Percentiles rank a stretch among this genome's conserved stretches.
These are phyloP conservation scores for Anableps anableps DNA, from an alignment of 2,797 vertebrate genomes.

Conservation along the genomic window DNA sequence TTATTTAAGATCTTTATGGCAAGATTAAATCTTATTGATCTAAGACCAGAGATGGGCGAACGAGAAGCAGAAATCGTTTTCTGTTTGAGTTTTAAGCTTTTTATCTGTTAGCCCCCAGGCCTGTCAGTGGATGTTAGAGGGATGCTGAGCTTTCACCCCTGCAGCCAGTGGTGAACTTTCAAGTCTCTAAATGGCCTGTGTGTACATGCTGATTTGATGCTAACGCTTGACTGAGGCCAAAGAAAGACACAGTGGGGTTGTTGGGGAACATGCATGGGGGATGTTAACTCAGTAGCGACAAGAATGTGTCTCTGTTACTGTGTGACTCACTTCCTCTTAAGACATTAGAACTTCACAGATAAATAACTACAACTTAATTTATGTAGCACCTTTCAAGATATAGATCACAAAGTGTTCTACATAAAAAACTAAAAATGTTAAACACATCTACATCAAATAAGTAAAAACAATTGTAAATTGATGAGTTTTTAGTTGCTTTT, in stretches of 20 bases:
- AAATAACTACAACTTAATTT: not conserved
- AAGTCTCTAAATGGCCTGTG: constrained; percentile 76
- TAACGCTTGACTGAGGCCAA: constrained; percentile 48
- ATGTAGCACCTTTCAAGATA: not conserved
- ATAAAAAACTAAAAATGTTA: not conserved
- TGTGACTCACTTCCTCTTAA: constrained; percentile 2
- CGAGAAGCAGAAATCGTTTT: constrained; percentile 64
- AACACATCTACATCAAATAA: not conserved
- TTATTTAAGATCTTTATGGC: constrained; percentile 71
- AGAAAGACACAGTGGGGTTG: constrained; percentile 46
- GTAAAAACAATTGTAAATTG: not conserved
- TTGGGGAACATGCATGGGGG: constrained; percentile 22
- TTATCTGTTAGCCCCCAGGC: constrained; percentile 79
- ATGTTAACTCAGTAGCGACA: constrained; percentile 27
- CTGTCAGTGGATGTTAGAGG: constrained; percentile 71
- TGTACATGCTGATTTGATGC: constrained; percentile 71
- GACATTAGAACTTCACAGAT: not conserved
- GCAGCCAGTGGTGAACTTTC: constrained; percentile 75
- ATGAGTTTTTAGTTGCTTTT: not conserved
- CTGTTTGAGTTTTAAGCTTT: constrained; percentile 79
- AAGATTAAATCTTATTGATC: constrained; percentile 83
- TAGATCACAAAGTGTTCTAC: not conserved
- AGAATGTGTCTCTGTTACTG: constrained; percentile 13
- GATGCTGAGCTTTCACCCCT: constrained; percentile 76
- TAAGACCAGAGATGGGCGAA: constrained; percentile 59